Base-by-base conservation (phyloP, 2,888 invertebrate species). In the Hypercompe scribonia region DNA sequence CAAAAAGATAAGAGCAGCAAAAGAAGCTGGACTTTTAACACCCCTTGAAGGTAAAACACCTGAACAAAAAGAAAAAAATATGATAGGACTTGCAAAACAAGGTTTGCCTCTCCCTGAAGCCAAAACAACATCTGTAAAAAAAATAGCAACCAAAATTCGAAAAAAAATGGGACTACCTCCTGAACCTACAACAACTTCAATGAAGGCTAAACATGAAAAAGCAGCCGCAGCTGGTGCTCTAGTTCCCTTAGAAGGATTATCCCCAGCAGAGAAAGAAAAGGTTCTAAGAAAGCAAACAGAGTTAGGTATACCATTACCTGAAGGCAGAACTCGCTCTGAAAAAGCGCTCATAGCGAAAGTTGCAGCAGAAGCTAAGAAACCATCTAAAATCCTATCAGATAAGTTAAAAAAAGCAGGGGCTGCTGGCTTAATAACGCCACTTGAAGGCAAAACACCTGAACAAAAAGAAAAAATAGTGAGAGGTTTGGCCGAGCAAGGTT, bases 311-410 rank as follows among this genome's bases (percentile, higher is more conserved):
- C 80, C 82, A 13, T 54, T 65, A 28, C 65, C 65, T 81, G 4
- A 83, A 76, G 83, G 81, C 2, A 72, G 73, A 72, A 82, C 82
- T 5, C 42, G 78, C 0, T 79, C 80, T 0, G 81, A 83, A 71
- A 81, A 83, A 69, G 66, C 71, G 24, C 63, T 83, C 0, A 78
- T 81, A 21, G 70, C 71, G 5, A 79, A 81, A 70, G 33, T 46
- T 46, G 10, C 5, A 2, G 46, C 46, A 18, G 46, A 18, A 46
- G 46, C 46, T 18, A 21, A 46, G 46, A 46, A 10, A 46, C 46
- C 46, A 18, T 15, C 18, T 46, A 46, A 46, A 18, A 46, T 46
- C 2, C 46, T 18, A 46, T 46, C 46, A 46, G 46, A 2, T 0
- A 46, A 46, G 10, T 4, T 46, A 10, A 46, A 18, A 46, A 46